Evolutionary conservation across 2,797 vertebrate species (phyloP).

Genomic region (Tenualosa ilisha): DNA sequence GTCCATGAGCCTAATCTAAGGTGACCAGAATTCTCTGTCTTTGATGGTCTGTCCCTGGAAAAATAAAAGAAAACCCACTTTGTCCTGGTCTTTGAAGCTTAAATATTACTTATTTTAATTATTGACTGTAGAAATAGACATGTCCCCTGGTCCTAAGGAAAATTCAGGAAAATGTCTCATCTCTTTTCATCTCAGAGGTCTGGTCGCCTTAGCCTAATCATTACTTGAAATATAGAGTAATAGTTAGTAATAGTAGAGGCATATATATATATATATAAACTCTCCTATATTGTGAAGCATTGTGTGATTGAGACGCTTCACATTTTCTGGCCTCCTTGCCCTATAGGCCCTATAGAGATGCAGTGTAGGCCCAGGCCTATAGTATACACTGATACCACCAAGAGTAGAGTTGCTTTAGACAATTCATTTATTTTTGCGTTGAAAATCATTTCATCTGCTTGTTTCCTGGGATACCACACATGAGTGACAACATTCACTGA

Average conservation of each 20-base stretch:
- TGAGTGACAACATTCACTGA: slow-evolving; percentile 63
- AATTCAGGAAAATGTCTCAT: no score
- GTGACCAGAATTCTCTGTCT: no score
- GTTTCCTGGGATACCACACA: slow-evolving; percentile 26
- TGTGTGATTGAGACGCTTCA: not conserved
- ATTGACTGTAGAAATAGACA: no score
- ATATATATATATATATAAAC: no score
- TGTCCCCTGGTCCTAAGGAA: no score
- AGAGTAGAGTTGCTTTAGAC: not conserved
- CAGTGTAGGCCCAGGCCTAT: not conserved
- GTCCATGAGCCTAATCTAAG: not conserved
- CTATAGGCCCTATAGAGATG: not conserved
- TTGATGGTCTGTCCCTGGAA: no score
- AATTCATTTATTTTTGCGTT: slow-evolving; percentile 1
- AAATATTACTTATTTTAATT: no score
- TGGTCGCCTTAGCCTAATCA: not conserved
- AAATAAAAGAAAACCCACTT: no score
- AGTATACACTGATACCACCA: not conserved
- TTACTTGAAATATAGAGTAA: not conserved
- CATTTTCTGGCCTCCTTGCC: no score
- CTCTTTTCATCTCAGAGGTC: no score
- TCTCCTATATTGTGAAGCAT: not conserved
- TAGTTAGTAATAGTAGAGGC: no score
- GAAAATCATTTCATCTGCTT: not conserved
- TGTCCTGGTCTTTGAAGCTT: no score